Evolutionary conservation across 2,797 vertebrate genomes (phyloP).

Genomic region (Telmatherina bonti): DNA sequence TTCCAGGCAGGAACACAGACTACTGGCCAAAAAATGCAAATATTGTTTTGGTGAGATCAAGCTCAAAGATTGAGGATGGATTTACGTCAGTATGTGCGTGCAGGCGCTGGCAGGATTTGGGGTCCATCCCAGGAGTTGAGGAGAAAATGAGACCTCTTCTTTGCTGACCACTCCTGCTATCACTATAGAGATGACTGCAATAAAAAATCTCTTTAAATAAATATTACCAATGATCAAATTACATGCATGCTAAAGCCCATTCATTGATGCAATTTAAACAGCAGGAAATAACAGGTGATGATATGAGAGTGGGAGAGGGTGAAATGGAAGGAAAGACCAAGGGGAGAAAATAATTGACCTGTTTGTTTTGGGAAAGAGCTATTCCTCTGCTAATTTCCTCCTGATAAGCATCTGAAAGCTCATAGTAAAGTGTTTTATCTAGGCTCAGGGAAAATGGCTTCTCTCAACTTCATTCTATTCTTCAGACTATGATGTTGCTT

Average conservation of each 20-base stretch:
- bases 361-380: slow-evolving; percentile 82
- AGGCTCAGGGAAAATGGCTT: slow-evolving; percentile 76
- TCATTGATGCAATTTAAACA: slow-evolving; percentile 73
- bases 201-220: neutral
- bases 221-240: slow-evolving; percentile 65
- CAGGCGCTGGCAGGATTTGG: slow-evolving; percentile 42
- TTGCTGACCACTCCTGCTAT: slow-evolving; percentile 35
- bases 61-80: slow-evolving; percentile 57
- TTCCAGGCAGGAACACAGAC: slow-evolving; percentile 58
- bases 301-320: slow-evolving; percentile 62
- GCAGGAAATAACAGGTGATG: slow-evolving; percentile 76
- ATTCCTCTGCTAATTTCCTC: slow-evolving; percentile 84
- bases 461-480: slow-evolving; percentile 77
- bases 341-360: slow-evolving; percentile 77
- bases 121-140: slow-evolving; percentile 48
- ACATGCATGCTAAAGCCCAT: slow-evolving; percentile 52
- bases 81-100: slow-evolving; percentile 68
- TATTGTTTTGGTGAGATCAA: slow-evolving; percentile 78
- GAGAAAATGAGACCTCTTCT: slow-evolving; percentile 50
- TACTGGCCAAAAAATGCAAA: slow-evolving; percentile 62
- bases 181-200: slow-evolving; percentile 22
- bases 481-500: slow-evolving; percentile 65
- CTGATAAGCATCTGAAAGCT: slow-evolving; percentile 85
- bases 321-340: slow-evolving; percentile 39
- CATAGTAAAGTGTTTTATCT: slow-evolving; percentile 83